Evolutionary conservation across 2,888 invertebrate genomes (phyloP), one percentile per base, ranked within the genome.

Genomic region (Stomorhina lunata): DNA sequence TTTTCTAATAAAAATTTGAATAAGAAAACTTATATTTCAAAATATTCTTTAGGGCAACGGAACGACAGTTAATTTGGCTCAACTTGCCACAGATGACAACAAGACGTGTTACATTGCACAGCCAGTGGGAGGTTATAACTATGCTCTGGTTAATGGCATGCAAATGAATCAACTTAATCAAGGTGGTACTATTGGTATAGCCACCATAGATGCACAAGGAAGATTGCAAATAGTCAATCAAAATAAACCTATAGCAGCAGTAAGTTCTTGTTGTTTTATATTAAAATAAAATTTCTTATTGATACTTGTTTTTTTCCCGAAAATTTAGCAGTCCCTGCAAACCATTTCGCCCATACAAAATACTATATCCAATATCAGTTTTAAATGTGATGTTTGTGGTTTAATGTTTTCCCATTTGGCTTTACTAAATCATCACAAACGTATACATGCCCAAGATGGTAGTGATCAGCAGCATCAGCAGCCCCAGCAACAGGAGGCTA

Each of bases 331-430:
- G 63, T 63, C 57, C 34, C 40, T 80, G 17, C 83, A 87, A 84
- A 86, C 85, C 4, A 84, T 85, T 66, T 87, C 86, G 3, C 86
- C 85, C 9, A 85, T 93, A 69, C 94, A 95, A 88, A 95, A 95
- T 87, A 94, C 95, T 75, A 95, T 95, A 88, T 94, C 95, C 15
- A 96, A 95, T 88, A 96, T 96, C 27, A 96, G 96, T 86, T 96
- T 96, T 90, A 97, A 96, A 91, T 96, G 96, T 91, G 96, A 97
- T 90, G 95, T 96, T 7, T 96, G 96, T 88, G 96, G 96, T 53
- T 92, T 96, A 81, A 96, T 96, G 93, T 97, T 96, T 90, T 95
- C 95, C 0, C 96, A 96, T 89, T 92, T 96, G 84, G 94, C 95
- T 57, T 90, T 96, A 77, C 92, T 96, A n/a, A 96, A 96, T 91